Conservation (phyloP, 2,113 vertebrate genomes). For the Fukomys damarensis region DNA sequence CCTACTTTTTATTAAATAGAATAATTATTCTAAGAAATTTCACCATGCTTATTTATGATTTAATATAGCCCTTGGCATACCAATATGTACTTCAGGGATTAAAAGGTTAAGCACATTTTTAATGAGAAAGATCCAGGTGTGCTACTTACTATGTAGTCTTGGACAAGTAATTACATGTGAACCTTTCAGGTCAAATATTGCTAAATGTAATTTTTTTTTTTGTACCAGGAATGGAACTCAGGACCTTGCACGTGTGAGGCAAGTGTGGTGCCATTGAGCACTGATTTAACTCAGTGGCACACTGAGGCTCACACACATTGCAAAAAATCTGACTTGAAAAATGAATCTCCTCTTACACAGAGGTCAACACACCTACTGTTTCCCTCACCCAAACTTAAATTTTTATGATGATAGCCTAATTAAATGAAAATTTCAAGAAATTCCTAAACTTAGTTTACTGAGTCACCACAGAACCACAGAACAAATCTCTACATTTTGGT, state of each 20-base stretch:
- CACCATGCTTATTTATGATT: not conserved
- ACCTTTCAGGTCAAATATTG: not conserved
- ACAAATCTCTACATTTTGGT: not conserved
- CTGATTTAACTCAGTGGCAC: no score
- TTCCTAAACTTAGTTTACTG: not conserved
- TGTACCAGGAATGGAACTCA: no score
- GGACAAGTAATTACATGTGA: not conserved
- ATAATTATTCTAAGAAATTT: conserved; percentile 15
- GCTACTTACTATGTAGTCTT: not conserved
- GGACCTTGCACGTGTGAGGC: no score
- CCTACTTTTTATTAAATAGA: not conserved
- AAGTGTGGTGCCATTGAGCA: no score
- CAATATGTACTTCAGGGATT: not conserved
- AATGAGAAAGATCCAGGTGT: not conserved
- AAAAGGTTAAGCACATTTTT: not conserved
- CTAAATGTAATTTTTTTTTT: not conserved
- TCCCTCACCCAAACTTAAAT: conserved; percentile 10
- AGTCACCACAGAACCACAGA: conserved; percentile 19
- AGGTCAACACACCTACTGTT: not conserved
- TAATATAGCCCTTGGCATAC: not conserved
- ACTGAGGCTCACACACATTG: no score
- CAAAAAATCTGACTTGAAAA: not conserved
- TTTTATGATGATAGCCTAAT: conserved; percentile 23
- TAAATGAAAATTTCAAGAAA: conserved; percentile 37
- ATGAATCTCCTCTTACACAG: not conserved